Evolutionary conservation across 2,888 invertebrate genomes (phyloP).

Genomic region (Thymelicus acteon): DNA sequence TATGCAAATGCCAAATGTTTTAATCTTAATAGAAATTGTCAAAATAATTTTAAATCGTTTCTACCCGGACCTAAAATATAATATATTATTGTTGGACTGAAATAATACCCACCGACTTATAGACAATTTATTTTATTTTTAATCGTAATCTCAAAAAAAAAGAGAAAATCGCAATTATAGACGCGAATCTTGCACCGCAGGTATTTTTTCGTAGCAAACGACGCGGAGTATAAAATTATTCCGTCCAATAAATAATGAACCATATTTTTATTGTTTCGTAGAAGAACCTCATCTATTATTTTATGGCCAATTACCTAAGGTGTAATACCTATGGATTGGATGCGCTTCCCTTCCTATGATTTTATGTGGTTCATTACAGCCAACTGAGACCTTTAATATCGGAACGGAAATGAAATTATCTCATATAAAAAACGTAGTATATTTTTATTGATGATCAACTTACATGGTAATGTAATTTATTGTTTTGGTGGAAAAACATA

Average conservation of each 20-base stretch:
- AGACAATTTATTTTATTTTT: too few relatives aligned
- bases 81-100: too few relatives aligned
- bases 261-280: neutral
- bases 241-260: neutral
- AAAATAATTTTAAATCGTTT: too few relatives aligned
- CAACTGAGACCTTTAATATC: neutral
- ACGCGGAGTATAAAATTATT: neutral
- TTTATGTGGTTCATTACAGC: constrained; percentile 22
- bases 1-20: too few relatives aligned
- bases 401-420: neutral
- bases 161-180: too few relatives aligned
- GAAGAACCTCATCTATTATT: constrained; percentile 39
- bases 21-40: too few relatives aligned
- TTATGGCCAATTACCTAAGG: constrained; percentile 64
- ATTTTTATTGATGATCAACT: neutral
- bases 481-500: neutral
- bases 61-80: too few relatives aligned
- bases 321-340: neutral
- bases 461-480: neutral
- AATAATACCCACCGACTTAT: too few relatives aligned
- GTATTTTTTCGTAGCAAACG: too few relatives aligned
- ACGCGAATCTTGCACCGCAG: neutral
- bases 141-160: too few relatives aligned
- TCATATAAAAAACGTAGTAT: neutral
- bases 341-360: constrained; percentile 1